Evolutionary conservation across 1,140 invertebrate species (phyloP), one percentile per base, ranked within the genome.

Genomic region (Zaprionus tsacasi): DNA sequence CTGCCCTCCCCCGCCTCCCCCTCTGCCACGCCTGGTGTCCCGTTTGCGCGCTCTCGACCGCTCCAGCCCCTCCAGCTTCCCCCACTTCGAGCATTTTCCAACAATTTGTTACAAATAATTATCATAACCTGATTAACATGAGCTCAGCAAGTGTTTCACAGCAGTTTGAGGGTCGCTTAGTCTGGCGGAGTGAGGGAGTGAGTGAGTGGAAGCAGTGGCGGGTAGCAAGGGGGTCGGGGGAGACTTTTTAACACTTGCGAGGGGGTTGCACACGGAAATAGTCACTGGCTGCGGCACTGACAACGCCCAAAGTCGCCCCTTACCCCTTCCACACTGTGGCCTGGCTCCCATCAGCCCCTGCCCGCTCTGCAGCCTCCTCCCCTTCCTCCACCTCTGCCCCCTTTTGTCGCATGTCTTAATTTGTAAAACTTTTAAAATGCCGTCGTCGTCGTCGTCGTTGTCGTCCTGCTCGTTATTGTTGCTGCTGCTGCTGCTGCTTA

Each of bases 101-200:
- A 79, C 83, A 92, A 92, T 91, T 92, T 92, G 91, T 92, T 89
- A 88, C 91, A 91, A 92, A 92, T 92, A 92, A 92, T 92, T 92
- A 91, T 92, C 91, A 92, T 92, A 92, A 92, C 91, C 87, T 92
- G 91, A 92, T 92, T 92, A 92, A 92, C 91, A 92, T 92, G 91
- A 91, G 81, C 85, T 76, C 70, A 79, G 77, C 59, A 77, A 67
- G 66, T 76, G 67, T 76, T 76, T 72, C 57, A 66, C 27, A 17
- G 52, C 48, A 38, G 52, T 15, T 55, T 15, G 30, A 27, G 45
- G n/a, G 27, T 48, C 25, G 17, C 21, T 63, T 50, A 12, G 25
- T 8, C n/a, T n/a, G 43, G 12, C 8, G 36, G 17, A 8, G 43
- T 17, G 35, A 50, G 30, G 43, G 50, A 36, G 38, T 50, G 33